These are phyloP conservation scores for Euglossa dilemma DNA, from an alignment of 1,140 invertebrate genomes.

Conservation along the genomic window DNA sequence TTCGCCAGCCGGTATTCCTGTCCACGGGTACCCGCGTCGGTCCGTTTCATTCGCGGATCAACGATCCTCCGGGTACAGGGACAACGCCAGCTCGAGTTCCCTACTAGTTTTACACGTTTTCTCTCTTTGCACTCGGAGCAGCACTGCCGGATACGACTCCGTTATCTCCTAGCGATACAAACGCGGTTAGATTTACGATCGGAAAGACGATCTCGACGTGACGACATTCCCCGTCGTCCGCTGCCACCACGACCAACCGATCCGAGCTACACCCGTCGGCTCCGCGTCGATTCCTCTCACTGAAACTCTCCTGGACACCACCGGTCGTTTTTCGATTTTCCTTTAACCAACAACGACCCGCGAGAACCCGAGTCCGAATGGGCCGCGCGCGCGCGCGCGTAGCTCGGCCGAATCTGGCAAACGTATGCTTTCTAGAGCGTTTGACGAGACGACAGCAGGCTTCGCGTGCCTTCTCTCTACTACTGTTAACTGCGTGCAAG, in stretches of 20 bases:
- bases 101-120: slow-evolving; percentile 9
- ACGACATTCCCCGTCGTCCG: slow-evolving; percentile 4
- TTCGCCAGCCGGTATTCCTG: no score
- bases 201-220: slow-evolving; percentile 3
- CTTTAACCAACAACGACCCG: not conserved
- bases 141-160: slow-evolving; percentile 26
- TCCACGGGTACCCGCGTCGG: not conserved
- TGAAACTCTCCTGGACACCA: not conserved
- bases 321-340: not conserved
- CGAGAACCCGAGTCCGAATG: not conserved
- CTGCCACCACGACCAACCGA: not conserved
- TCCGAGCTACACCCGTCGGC: not conserved
- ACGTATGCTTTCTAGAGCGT: not conserved
- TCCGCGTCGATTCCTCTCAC: not conserved
- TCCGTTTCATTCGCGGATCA: not conserved
- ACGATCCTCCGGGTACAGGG: not conserved
- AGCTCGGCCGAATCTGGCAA: not conserved
- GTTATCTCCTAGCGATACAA: slow-evolving; percentile 14
- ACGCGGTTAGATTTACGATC: not conserved
- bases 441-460: not conserved
- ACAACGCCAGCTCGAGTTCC: not conserved
- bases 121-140: not conserved
- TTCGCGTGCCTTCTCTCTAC: slow-evolving; percentile 13
- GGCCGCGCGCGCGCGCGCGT: not conserved
- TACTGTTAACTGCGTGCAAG: slow-evolving; percentile 39